A percentile compares a stretch with the other conserved stretches of the same genome.
phyloP scores from a whole-genome alignment of 2,888 invertebrate genomes.

The Dysmachus trigonus region DNA sequence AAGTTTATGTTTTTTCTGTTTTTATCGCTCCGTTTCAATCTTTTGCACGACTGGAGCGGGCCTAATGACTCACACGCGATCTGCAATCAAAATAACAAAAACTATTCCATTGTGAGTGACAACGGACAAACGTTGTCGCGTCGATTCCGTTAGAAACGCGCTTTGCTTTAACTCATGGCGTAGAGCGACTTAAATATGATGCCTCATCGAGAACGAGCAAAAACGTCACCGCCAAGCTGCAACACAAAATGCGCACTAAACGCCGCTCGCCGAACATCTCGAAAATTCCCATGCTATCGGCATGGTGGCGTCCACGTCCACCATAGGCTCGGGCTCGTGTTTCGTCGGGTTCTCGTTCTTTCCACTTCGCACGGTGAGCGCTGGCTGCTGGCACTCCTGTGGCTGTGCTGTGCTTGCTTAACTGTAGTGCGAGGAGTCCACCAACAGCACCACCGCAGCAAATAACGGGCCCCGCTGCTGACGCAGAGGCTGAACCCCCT shows the following conservation, averaged over 20 bases:
- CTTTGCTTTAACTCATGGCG: neutral
- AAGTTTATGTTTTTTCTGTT: no score
- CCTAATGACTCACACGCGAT: conserved; percentile 20
- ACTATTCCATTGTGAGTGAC: neutral
- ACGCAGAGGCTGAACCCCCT: no score
- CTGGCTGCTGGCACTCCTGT: neutral
- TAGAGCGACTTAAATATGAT: conserved; percentile 5
- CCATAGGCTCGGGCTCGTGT: neutral
- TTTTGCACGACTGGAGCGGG: neutral
- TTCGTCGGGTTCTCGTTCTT: neutral
- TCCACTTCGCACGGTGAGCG: neutral
- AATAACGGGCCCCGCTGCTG: neutral
- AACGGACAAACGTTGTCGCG: neutral
- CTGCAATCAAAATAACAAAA: neutral
- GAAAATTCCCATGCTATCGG: conserved; percentile 38
- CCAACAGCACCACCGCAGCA: neutral
- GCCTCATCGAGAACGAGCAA: neutral
- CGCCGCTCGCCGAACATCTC: conserved; percentile 7
- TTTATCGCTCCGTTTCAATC: neutral
- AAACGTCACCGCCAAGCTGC: conserved; percentile 9
- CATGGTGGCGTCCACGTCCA: neutral
- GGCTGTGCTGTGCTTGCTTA: neutral
- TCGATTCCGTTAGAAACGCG: neutral
- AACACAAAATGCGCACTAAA: conserved; percentile 38
- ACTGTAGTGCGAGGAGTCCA: neutral